Evolutionary conservation across 2,113 vertebrate genomes (phyloP), one percentile per base, ranked within the genome.

Genomic region (Sinocyclocheilus rhinocerous): DNA sequence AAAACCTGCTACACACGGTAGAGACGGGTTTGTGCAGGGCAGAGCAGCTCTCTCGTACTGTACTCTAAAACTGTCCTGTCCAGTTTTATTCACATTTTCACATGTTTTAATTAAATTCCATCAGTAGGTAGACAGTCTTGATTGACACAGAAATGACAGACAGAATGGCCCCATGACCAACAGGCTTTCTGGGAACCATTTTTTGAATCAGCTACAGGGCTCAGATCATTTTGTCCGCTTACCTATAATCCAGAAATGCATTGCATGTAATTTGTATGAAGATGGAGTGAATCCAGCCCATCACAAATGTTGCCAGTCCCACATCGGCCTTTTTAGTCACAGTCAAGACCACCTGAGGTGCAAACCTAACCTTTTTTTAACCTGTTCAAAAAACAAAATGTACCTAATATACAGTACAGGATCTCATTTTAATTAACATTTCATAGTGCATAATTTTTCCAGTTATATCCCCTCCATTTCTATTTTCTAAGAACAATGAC

Each of bases 241-340:
- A 76, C 22, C 42, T 76, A 50, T 7, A 76, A 52, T 50, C 13
- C 75, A 76, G 24, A 55, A 52, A 29, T 76, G 6, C 48, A 29
- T 16, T 70, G 7, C 16, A 36, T 33, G 33, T 70, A 39, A 70
- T 70, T 55, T 77, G 15, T 52, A 33, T 52, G 48, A 77, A 76
- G n/a, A 76, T 76, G 6, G 12, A 76, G 15, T 26, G 42, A 50
- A 48, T 33, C 24, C 15, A 55, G 6, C 24, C 15, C 48, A 20
- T 70, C 67, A 70, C 8, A 39, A 39, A 77, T 2, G 55, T 3
- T 77, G n/a, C 48, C 24, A 77, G 48, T 29, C 48, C 75, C 24
- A 77, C 48, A 77, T 52, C 7, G 18, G 29, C 16, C 67, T 70
- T 52, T 77, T 77, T 20, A 55, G 75, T 55, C 48, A 76, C 75